Conservation (phyloP, 2,888 invertebrate genomes). For the Cactoblastis cactorum region DNA sequence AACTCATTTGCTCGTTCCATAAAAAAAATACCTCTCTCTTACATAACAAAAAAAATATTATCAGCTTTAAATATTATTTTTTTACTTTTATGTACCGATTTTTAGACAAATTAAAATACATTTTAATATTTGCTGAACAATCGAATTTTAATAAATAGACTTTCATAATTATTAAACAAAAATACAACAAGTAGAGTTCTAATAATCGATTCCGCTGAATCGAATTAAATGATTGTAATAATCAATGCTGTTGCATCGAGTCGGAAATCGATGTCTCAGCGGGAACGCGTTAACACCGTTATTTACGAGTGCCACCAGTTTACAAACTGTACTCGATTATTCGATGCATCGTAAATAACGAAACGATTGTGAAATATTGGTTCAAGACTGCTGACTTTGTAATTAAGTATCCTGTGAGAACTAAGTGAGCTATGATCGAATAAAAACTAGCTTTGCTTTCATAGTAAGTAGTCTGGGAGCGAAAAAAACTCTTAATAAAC, state of each 20-base stretch:
- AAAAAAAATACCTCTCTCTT: too few relatives aligned
- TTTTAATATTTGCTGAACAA: neutral
- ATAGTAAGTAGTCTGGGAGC: too few relatives aligned
- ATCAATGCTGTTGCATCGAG: neutral
- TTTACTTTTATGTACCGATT: too few relatives aligned
- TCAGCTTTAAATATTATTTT: too few relatives aligned
- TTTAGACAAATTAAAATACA: too few relatives aligned
- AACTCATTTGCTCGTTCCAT: too few relatives aligned
- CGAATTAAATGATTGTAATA: neutral
- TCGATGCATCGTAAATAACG: constrained; percentile 7
- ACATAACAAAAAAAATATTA: too few relatives aligned
- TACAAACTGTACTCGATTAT: constrained; percentile 5
- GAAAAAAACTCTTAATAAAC: too few relatives aligned
- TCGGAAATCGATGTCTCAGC: constrained; percentile 10
- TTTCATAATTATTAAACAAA: neutral
- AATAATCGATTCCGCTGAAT: constrained; percentile 4
- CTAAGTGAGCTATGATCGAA: neutral
- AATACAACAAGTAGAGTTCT: neutral
- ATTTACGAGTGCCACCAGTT: constrained; percentile 5
- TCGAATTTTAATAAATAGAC: too few relatives aligned
- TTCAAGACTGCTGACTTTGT: neutral
- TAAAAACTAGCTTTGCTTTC: too few relatives aligned
- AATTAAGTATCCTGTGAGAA: neutral
- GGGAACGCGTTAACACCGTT: constrained; percentile 4
- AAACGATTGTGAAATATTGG: constrained; percentile 2